Evolutionary conservation across 2,888 invertebrate species (phyloP), one percentile per base, ranked within the genome.

Genomic region (Opisthograptis luteolata): DNA sequence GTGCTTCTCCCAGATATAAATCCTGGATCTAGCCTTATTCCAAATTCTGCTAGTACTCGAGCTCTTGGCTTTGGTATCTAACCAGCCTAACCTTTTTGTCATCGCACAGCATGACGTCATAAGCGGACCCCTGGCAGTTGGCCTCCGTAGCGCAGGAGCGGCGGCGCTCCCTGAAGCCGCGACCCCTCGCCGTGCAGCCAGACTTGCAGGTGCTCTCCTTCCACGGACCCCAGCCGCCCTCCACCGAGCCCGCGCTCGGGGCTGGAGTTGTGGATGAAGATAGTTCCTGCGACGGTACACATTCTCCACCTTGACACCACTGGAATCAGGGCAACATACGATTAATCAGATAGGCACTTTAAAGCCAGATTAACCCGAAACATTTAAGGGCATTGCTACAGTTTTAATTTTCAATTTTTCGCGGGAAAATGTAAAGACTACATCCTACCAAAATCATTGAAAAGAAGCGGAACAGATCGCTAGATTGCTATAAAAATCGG

Each of bases 221-320:
- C 95, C 95, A 95, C 7, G 88, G 77, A 45, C 93, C 83, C 95
- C 95, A 95, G 2, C 92, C 93, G 1, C 91, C 51, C 91, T 10
- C 92, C 92, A 12, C 92, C 91, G 13, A 66, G 75, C 32, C 78
- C 77, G 93, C 93, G 92, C 10, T 83, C 69, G 59, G 91, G 77
- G 94, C 92, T 2, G 64, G 35, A n/a, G 14, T 45, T 13, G 60
- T 60, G 8, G 45, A 58, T 0, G 68, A 47, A 1, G 76, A 63
- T 0, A 64, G 64, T 2, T 76, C 66, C 34, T 75, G 87, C n/a
- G 78, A 64, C 0, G 81, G 77, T 8, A 93, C 87, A 65, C 94
- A 95, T 41, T 91, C 89, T 1, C 94, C 94, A 9, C 93, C 93
- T 78, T 92, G 92, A 73, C 94, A 95, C 92, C 94, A 93, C 93